Evolutionary conservation across 2,113 vertebrate species (phyloP).

Genomic region (Dicrurus megarhynchus): DNA sequence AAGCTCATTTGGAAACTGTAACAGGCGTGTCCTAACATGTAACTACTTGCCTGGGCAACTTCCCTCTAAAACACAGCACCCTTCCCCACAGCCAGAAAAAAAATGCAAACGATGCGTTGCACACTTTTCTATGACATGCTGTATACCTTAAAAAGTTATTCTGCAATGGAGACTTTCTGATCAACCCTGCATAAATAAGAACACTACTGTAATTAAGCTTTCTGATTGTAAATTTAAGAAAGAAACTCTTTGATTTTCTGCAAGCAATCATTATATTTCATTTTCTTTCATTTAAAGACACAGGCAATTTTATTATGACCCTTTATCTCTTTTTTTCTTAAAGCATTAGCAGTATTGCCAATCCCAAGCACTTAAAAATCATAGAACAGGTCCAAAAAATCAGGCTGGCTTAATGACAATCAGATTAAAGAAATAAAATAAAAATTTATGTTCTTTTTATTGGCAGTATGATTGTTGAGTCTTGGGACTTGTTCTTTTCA

Average conservation of each 20-base stretch:
- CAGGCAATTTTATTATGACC: not conserved
- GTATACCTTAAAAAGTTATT: not conserved
- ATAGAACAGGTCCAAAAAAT: not conserved
- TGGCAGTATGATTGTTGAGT: not conserved
- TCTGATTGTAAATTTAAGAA: not conserved
- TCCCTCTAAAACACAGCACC: constrained; percentile 26
- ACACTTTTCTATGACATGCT: not conserved
- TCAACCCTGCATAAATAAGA: not conserved
- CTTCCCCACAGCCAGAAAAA: constrained; percentile 24
- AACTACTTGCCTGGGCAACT: constrained; percentile 15
- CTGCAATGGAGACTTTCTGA: not conserved
- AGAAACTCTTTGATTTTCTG: not conserved
- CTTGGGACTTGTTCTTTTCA: not conserved
- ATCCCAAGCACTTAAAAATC: constrained; percentile 18
- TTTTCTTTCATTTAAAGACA: constrained; percentile 2
- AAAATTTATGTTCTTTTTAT: constrained; percentile 56
- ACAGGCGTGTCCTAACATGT: constrained; percentile 10
- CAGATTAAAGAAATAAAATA: constrained; percentile 60
- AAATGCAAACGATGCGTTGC: not conserved
- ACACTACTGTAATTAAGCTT: not conserved
- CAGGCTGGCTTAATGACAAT: constrained; percentile 52
- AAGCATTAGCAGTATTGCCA: not conserved
- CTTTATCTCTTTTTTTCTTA: not conserved
- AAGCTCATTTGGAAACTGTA: not conserved
- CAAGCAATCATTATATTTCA: not conserved